Conservation (phyloP, 2,797 vertebrate genomes). For the Xenentodon cancila region DNA sequence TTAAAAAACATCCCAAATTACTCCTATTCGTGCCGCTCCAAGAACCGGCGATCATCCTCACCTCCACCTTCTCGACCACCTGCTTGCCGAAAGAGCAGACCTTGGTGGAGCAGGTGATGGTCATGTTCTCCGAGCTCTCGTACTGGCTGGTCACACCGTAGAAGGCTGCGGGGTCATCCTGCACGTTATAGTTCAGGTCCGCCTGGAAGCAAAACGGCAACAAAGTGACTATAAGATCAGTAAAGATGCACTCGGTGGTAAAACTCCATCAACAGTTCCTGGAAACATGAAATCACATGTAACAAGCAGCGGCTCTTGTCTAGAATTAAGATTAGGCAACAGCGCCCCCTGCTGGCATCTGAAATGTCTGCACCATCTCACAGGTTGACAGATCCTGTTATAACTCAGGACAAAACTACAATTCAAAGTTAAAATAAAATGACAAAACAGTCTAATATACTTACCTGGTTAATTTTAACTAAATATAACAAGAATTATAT, state of each 20-base stretch:
- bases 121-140: conserved; percentile 99
- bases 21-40: not conserved
- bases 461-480: not conserved
- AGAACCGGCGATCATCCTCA: conserved; percentile 63
- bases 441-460: not conserved
- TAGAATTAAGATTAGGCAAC: not conserved
- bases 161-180: conserved; percentile 93
- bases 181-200: conserved; percentile 94
- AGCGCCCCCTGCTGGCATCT: conserved; percentile 46
- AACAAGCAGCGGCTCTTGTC: not conserved
- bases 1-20: no score
- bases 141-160: conserved; percentile 98
- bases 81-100: conserved; percentile 99
- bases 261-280: not conserved
- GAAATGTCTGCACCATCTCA: not conserved
- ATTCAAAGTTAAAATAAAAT: no score
- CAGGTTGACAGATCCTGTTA: not conserved
- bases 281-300: not conserved
- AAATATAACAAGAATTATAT: no score
- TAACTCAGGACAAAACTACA: not conserved
- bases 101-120: conserved; percentile 99
- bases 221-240: accelerated
- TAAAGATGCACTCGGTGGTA: not conserved
- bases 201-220: conserved; percentile 79
- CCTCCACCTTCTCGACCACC: conserved; percentile 99